These are phyloP conservation scores for Pelobates cultripes DNA, from an alignment of 2,797 vertebrate species.

Conservation along the genomic window DNA sequence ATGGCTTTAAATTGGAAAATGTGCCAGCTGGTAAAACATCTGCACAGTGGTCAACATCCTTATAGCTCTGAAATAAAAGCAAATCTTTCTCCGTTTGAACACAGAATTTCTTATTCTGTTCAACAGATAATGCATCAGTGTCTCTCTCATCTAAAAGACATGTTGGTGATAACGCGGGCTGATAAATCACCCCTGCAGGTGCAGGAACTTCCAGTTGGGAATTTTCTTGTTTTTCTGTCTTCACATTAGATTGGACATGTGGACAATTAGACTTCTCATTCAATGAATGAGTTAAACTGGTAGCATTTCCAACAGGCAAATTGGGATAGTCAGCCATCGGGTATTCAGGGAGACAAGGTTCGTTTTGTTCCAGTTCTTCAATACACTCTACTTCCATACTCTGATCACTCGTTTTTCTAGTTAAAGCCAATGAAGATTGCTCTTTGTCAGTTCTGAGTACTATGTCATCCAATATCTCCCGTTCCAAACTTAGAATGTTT, in stretches of 20 bases:
- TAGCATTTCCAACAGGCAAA: background rate
- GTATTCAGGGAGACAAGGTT: background rate
- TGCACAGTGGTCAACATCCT: background rate
- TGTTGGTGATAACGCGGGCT: background rate
- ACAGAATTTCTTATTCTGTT: background rate
- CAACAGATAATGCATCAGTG: background rate
- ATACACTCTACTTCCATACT: background rate
- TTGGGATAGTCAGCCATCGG: background rate
- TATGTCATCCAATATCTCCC: background rate
- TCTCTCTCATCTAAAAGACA: background rate
- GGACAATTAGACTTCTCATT: background rate
- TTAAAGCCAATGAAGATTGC: background rate
- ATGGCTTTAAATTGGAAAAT: background rate
- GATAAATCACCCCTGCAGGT: slow-evolving; percentile 11
- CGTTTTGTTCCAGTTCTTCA: background rate
- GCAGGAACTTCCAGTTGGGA: slow-evolving; percentile 10
- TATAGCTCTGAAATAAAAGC: background rate
- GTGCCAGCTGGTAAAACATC: background rate
- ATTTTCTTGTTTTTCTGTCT: slow-evolving; percentile 36
- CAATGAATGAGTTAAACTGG: background rate
- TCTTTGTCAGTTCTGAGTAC: background rate
- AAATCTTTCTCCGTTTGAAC: background rate
- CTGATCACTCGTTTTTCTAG: background rate
- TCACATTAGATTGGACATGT: background rate
- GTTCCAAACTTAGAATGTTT: background rate